Conservation (phyloP, 2,113 vertebrate genomes). For the Cathartes aura region DNA sequence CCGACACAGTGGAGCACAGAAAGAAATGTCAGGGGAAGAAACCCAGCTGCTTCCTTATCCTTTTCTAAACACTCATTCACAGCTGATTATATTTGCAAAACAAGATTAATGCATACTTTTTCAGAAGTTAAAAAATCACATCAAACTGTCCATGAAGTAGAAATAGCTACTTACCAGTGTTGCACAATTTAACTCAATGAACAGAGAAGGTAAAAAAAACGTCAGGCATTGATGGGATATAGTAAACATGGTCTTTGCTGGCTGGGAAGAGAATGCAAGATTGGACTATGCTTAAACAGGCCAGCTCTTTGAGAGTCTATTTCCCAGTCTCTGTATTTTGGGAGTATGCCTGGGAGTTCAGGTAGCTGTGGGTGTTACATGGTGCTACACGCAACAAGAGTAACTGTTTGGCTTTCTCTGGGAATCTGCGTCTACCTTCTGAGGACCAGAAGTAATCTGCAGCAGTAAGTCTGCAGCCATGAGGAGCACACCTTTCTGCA, state of each 20-base stretch:
- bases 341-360: not conserved
- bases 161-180: not conserved
- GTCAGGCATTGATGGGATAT: not conserved
- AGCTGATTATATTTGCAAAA: not conserved
- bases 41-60: not conserved
- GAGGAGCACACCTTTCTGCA: not conserved
- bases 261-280: not conserved
- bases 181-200: not conserved
- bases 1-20: not conserved
- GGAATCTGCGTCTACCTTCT: not conserved
- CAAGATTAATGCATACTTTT: not conserved
- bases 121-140: not conserved
- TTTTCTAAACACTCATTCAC: not conserved
- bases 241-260: not conserved
- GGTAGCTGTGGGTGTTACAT: not conserved
- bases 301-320: not conserved
- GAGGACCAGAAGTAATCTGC: not conserved
- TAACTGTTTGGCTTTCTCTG: not conserved
- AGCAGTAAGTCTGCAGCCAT: not conserved
- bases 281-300: not conserved
- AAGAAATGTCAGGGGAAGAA: not conserved
- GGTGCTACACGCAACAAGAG: not conserved
- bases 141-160: not conserved
- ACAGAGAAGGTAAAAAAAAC: not conserved
- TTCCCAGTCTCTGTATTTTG: not conserved